Conservation (phyloP, 2,888 invertebrate species). For the Antheraea assamensis region DNA sequence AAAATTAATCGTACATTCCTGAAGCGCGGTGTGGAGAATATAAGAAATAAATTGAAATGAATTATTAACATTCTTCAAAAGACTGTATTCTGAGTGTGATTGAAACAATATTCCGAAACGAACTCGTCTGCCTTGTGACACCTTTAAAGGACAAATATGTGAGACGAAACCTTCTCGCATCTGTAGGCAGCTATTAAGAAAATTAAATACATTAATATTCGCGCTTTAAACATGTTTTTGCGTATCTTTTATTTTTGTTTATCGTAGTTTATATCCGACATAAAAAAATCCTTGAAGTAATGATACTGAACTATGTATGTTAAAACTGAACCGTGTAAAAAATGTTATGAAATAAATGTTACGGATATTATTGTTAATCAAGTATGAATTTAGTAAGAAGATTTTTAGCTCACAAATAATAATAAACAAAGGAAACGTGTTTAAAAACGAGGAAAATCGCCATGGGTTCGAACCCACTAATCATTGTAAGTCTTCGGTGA, state of each 20-base stretch:
- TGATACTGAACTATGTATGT: background rate
- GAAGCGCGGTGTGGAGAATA: background rate
- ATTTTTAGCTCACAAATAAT: background rate
- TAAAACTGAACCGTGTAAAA: background rate
- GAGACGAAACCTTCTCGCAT: background rate
- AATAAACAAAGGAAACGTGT: too few species aligned
- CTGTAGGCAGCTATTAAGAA: background rate
- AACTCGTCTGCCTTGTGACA: constrained; percentile 19
- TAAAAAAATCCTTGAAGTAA: background rate
- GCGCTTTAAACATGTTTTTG: constrained; percentile 2
- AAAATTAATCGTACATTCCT: background rate
- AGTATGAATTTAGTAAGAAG: background rate
- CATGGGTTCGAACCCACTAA: too few species aligned
- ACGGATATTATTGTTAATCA: background rate
- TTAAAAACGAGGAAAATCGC: too few species aligned
- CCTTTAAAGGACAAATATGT: constrained; percentile 18
- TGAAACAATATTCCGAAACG: constrained; percentile 10
- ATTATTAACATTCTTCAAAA: constrained; percentile 12
- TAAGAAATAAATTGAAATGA: background rate
- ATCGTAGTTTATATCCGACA: background rate
- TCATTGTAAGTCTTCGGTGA: too few species aligned
- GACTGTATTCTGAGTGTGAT: constrained; percentile 6
- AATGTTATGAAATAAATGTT: background rate
- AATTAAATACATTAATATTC: background rate
- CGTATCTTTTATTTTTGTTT: background rate